Evolutionary conservation across 2,888 invertebrate species (phyloP).

Genomic region (Diogma glabrata): DNA sequence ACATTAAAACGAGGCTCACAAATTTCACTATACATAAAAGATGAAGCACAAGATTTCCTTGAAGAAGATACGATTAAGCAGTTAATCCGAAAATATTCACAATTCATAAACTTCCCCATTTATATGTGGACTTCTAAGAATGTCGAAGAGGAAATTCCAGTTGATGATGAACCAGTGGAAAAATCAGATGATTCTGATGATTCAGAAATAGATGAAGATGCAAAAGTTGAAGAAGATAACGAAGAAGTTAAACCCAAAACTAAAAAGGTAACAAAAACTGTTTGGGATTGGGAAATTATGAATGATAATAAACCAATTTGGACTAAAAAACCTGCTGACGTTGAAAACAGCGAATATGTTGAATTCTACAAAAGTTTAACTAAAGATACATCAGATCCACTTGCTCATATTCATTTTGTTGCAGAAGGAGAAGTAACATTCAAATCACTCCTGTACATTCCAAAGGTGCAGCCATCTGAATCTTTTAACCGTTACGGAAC

Average conservation of each 20-base stretch:
- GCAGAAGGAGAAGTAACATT: conserved; percentile 99
- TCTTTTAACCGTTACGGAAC: conserved; percentile 94
- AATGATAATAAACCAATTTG: conserved; percentile 98
- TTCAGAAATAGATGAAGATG: conserved; percentile 39
- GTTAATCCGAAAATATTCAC: conserved; percentile 94
- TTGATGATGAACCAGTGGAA: conserved; percentile 39
- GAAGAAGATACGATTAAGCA: conserved; percentile 83
- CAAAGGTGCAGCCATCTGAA: conserved; percentile 81
- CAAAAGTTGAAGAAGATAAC: conserved; percentile 60
- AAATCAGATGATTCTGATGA: conserved; percentile 38
- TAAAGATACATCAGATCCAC: conserved; percentile 72
- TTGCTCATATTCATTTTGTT: conserved; percentile 81
- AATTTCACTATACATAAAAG: conserved; percentile 80
- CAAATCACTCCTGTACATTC: conserved; percentile 90
- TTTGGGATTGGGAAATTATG: conserved; percentile 96
- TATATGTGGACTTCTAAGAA: conserved; percentile 78
- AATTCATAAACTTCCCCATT: conserved; percentile 99
- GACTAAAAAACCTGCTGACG: conserved; percentile 83
- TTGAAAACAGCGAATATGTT: conserved; percentile 78
- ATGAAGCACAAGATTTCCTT: conserved; percentile 92
- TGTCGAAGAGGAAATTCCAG: conserved; percentile 61
- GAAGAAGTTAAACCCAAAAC: conserved; percentile 65
- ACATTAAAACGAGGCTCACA: conserved; percentile 84
- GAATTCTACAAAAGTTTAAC: conserved; percentile 94
- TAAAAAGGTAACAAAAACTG: conserved; percentile 83